Conservation (phyloP, 53 echinoderm and acorn worm genomes). For the Luidia sarsii region DNA sequence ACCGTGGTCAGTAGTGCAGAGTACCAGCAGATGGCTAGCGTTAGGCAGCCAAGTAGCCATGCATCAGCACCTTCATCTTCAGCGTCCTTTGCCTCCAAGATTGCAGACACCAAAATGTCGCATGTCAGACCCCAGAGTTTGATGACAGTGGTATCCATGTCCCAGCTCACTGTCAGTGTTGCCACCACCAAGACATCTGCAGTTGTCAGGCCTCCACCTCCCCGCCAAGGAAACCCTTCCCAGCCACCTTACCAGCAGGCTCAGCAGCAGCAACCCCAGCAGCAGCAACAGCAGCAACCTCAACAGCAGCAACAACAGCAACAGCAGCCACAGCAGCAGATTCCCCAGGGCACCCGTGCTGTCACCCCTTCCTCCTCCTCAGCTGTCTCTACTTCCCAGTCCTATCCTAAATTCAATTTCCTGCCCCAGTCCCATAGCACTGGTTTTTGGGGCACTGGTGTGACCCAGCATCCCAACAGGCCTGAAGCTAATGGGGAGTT, state of each 20-base stretch:
- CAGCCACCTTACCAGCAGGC: constrained; percentile 39
- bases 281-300: constrained; percentile 23
- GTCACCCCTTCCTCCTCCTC: constrained; percentile 27
- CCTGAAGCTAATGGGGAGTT: constrained; percentile 54
- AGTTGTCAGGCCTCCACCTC: constrained; percentile 17
- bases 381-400: constrained; percentile 24
- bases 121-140: constrained; percentile 36
- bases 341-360: constrained; percentile 61
- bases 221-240: constrained; percentile 26
- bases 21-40: constrained; percentile 14
- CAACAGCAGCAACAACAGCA: constrained; percentile 43
- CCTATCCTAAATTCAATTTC: constrained; percentile 63
- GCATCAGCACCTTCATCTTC: constrained; percentile 43
- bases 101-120: constrained; percentile 64
- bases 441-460: constrained; percentile 61
- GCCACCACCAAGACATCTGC: constrained; percentile 38
- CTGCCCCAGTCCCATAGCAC: constrained; percentile 55
- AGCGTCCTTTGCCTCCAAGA: constrained; percentile 65
- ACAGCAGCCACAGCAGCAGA: constrained; percentile 49
- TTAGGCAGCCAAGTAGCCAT: constrained; percentile 37
- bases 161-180: constrained; percentile 21
- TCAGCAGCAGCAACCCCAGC: constrained; percentile 22
- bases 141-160: constrained; percentile 39
- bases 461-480: constrained; percentile 59
- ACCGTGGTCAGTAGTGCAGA: not conserved